Evolutionary conservation across 2,113 vertebrate species (phyloP).

Genomic region (Hyaena hyaena): DNA sequence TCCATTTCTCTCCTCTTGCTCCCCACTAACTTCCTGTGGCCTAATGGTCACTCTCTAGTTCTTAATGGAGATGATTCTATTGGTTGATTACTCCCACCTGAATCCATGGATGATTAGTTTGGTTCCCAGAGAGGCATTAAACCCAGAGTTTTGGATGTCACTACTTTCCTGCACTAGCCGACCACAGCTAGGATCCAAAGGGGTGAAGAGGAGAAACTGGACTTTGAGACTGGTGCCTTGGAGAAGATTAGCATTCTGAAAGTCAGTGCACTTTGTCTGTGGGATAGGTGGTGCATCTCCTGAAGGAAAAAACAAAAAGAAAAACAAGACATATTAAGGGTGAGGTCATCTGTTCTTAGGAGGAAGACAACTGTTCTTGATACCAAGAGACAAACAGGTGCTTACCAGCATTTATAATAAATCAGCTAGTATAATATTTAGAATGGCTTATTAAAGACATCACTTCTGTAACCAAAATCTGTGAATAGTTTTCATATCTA

Average conservation of each 20-base stretch:
- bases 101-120: slow-evolving; percentile 97
- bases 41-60: background rate
- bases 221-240: slow-evolving; percentile 84
- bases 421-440: background rate
- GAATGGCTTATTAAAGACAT: background rate
- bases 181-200: slow-evolving; percentile 87
- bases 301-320: slow-evolving; percentile 47
- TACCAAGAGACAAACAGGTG: background rate
- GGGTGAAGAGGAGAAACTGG: slow-evolving; percentile 92
- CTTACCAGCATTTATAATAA: background rate
- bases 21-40: background rate
- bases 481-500: background rate
- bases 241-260: slow-evolving; percentile 84
- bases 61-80: background rate
- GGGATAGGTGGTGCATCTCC: slow-evolving; percentile 20
- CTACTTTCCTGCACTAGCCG: slow-evolving; percentile 82
- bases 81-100: slow-evolving; percentile 87
- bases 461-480: background rate
- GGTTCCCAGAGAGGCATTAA: slow-evolving; percentile 90
- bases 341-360: background rate
- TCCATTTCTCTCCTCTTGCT: background rate
- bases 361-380: background rate
- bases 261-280: slow-evolving; percentile 81
- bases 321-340: background rate
- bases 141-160: slow-evolving; percentile 83